Evolutionary conservation across 2,888 invertebrate species (phyloP).

Genomic region (Harpalus rufipes): DNA sequence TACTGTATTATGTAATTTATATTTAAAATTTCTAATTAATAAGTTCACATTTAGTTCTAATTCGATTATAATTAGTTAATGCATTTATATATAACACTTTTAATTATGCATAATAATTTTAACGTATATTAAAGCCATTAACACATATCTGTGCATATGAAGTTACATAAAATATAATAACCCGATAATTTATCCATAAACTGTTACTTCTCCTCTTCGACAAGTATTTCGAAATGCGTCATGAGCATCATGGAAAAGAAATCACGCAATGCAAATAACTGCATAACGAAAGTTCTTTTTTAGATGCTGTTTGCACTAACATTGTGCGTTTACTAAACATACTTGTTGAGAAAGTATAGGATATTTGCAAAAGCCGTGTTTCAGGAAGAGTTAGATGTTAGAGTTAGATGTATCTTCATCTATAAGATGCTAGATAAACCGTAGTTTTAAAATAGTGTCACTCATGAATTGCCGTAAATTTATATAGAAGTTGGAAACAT

Average conservation of each 20-base stretch:
- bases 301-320: constrained; percentile 30
- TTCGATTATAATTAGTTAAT: constrained; percentile 1
- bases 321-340: constrained; percentile 48
- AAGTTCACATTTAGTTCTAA: background rate
- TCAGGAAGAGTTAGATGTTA: constrained; percentile 30
- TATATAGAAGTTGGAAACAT: background rate
- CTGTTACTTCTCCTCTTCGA: background rate
- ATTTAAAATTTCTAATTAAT: background rate
- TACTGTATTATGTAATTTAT: background rate
- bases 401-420: constrained; percentile 18
- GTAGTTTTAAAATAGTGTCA: background rate
- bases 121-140: background rate
- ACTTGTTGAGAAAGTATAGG: constrained; percentile 53
- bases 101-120: background rate
- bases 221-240: background rate
- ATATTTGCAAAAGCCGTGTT: constrained; percentile 45
- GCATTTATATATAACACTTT: background rate
- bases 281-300: constrained; percentile 38
- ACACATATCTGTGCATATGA: background rate
- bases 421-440: background rate
- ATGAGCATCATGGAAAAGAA: background rate
- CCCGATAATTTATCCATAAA: background rate
- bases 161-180: background rate
- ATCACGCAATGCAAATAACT: constrained; percentile 1
- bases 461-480: background rate